phyloP scores from a whole-genome alignment of 2,888 invertebrate species.

The Phalangium opilio region DNA sequence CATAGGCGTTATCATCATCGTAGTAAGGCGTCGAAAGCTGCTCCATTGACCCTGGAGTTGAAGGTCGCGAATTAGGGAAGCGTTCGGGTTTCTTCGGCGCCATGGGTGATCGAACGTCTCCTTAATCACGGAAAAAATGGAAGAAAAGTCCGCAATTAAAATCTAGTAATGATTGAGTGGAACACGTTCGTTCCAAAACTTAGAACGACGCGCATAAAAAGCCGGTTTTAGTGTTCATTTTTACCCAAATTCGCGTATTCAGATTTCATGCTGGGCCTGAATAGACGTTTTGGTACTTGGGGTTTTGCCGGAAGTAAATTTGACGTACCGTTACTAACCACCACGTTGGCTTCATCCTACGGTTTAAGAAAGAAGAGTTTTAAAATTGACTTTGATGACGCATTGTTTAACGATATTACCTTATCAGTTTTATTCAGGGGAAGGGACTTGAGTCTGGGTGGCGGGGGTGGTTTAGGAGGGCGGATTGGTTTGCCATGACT shows the following conservation, averaged over 20 bases:
- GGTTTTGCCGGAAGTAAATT: background rate
- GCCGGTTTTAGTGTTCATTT: too few species aligned
- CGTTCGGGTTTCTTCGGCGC: slow-evolving; percentile 17
- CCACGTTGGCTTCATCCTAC: too few species aligned
- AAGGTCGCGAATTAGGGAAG: too few species aligned
- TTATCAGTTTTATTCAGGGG: background rate
- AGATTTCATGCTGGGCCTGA: slow-evolving; percentile 1
- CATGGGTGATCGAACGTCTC: slow-evolving; percentile 14
- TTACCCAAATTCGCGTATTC: background rate
- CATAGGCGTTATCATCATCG: too few species aligned
- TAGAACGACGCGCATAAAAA: background rate
- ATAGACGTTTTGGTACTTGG: background rate
- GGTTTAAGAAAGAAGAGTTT: too few species aligned
- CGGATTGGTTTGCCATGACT: background rate
- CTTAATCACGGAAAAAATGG: slow-evolving; percentile 1
- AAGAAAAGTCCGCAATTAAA: background rate
- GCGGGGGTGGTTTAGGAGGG: slow-evolving; percentile 15
- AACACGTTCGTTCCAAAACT: background rate
- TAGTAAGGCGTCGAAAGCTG: too few species aligned
- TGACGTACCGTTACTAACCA: too few species aligned
- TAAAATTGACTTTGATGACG: too few species aligned
- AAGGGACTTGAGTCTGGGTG: slow-evolving; percentile 6
- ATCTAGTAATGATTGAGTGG: background rate
- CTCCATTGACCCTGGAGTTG: too few species aligned
- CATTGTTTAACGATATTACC: too few species aligned